phyloP scores from a whole-genome alignment of 1,140 invertebrate species.

The Drusus annulatus region DNA sequence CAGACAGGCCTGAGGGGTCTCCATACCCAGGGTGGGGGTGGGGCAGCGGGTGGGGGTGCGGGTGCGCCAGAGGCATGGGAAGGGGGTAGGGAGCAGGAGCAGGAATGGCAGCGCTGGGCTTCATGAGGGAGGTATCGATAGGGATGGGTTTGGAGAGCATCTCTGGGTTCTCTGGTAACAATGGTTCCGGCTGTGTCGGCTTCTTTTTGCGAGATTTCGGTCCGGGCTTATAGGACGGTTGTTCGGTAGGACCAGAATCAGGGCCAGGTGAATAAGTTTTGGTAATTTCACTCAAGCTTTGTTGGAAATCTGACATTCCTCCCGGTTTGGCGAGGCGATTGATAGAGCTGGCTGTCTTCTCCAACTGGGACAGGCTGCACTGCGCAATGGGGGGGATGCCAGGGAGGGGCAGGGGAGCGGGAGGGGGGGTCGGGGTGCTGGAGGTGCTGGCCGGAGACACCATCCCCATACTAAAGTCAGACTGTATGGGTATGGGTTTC shows the following conservation, averaged over 20 bases:
- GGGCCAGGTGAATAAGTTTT: slow-evolving; percentile 66
- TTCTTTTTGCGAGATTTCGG: slow-evolving; percentile 67
- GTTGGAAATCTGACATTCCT: slow-evolving; percentile 69
- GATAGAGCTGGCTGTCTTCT: slow-evolving; percentile 64
- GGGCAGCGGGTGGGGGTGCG: neutral
- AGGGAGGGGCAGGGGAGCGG: slow-evolving; percentile 25
- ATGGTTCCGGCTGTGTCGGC: slow-evolving; percentile 60
- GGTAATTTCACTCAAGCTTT: slow-evolving; percentile 69
- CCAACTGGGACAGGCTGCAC: slow-evolving; percentile 67
- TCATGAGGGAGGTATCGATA: slow-evolving; percentile 61
- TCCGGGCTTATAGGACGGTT: slow-evolving; percentile 60
- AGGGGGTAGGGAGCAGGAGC: neutral
- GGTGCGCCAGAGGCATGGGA: neutral
- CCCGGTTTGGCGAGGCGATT: slow-evolving; percentile 61
- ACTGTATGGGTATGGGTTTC: slow-evolving; percentile 48
- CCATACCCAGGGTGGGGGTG: neutral
- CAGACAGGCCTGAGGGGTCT: slow-evolving; percentile 19
- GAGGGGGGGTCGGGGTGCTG: slow-evolving; percentile 52
- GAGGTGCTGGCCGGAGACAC: slow-evolving; percentile 50
- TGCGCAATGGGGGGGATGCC: slow-evolving; percentile 56
- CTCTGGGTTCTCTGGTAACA: slow-evolving; percentile 60
- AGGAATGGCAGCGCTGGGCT: slow-evolving; percentile 60
- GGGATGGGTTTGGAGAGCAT: slow-evolving; percentile 60
- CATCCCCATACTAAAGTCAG: slow-evolving; percentile 29
- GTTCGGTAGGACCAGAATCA: slow-evolving; percentile 55